phyloP scores from a whole-genome alignment of 2,113 vertebrate genomes.

The Phalacrocorax pelagicus region DNA sequence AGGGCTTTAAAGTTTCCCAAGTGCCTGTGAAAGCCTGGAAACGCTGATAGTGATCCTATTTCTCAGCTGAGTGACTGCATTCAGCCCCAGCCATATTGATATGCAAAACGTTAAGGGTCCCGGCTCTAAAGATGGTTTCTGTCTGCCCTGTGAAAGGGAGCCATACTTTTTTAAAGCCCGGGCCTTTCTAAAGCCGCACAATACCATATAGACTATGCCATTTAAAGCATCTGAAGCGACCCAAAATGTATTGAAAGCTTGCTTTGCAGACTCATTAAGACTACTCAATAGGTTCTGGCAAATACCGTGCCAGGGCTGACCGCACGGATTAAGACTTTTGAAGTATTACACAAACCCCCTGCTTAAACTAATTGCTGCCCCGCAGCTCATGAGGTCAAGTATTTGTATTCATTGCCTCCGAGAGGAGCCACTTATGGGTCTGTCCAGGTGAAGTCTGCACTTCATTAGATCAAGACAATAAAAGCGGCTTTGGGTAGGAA shows the following conservation, averaged over 20 bases:
- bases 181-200: slow-evolving; percentile 69
- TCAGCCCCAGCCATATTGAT: slow-evolving; percentile 81
- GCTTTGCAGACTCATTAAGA: slow-evolving; percentile 71
- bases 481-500: not conserved
- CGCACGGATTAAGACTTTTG: slow-evolving; percentile 78
- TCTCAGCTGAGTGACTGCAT: slow-evolving; percentile 85
- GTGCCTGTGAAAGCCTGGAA: slow-evolving; percentile 78
- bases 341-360: slow-evolving; percentile 75
- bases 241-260: slow-evolving; percentile 70
- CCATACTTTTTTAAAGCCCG: slow-evolving; percentile 67
- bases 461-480: slow-evolving; percentile 69
- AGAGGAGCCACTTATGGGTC: slow-evolving; percentile 70
- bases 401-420: slow-evolving; percentile 74
- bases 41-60: slow-evolving; percentile 83
- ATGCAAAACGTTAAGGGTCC: slow-evolving; percentile 79
- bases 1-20: slow-evolving; percentile 78
- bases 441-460: slow-evolving; percentile 71
- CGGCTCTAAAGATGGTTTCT: slow-evolving; percentile 74
- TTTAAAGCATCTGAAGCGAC: slow-evolving; percentile 73
- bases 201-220: slow-evolving; percentile 74
- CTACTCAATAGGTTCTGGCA: slow-evolving; percentile 71
- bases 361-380: slow-evolving; percentile 83
- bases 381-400: slow-evolving; percentile 79
- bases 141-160: slow-evolving; percentile 72
- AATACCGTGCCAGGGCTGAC: slow-evolving; percentile 63